Evolutionary conservation across 30 jellyfish, hydroid and myxozoan genomes (phyloP), one percentile per base, ranked within the genome.

Genomic region (Hydractinia symbiolongicarpus): DNA sequence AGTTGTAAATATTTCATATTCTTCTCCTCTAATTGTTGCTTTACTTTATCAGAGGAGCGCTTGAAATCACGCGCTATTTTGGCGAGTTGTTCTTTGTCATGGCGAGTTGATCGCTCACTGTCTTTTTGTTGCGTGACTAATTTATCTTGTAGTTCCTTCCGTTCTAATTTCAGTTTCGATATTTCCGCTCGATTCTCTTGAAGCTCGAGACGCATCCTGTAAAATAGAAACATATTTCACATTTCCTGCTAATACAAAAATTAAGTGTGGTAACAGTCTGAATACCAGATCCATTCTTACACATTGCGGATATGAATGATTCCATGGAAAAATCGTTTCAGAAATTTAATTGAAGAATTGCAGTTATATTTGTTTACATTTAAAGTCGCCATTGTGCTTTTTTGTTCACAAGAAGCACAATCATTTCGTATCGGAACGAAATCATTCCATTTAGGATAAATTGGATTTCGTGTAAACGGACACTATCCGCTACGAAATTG

Each of bases 121-220:
- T 90, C 96, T 61, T 82, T 90, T 54, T 90, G 96, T 71, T 86
- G 97, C 55, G 58, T 84, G n/a, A 57, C 56, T 55, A 90, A 66
- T 67, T 69, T 68, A 68, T 86, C 97, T 78, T 90, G 96, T 55
- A 86, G 51, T 58, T 54, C 86, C 53, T 82, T 77, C 76, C 87
- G 86, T 56, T 90, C 97, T 15, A 88, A 13, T 61, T 83, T 73
- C 71, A 90, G 82, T 60, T 78, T 76, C 51, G 86, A 74, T 21
- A 85, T 73, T 78, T 86, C 95, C 51, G 64, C 21, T 11, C 95
- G 82, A 5, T 94, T 67, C 60, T 78, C 81, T 49, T 90, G 97
- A 51, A 90, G 86, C 81, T 86, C 94, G 56, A 86, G 82, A 21
- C 97, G 95, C 77, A 90, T 76, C 67, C 97, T 90, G 52, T 58